Evolutionary conservation across 2,797 vertebrate species (phyloP).

Genomic region (Spheniscus humboldti): DNA sequence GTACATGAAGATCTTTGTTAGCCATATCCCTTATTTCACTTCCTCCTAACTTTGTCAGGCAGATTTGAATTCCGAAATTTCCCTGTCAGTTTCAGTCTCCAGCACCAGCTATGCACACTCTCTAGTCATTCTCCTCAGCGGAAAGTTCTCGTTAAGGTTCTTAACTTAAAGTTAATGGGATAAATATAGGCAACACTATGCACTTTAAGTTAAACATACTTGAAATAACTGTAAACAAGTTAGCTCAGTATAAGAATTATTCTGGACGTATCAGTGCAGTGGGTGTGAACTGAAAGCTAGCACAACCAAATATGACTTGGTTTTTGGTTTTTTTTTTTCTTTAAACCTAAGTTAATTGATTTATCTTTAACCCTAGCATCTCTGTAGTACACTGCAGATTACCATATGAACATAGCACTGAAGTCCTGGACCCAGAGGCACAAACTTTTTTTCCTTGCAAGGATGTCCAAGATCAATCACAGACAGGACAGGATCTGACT

Average conservation of each 20-base stretch:
- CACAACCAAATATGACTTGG: not conserved
- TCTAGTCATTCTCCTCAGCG: not conserved
- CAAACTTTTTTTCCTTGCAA: not conserved
- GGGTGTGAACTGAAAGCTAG: not conserved
- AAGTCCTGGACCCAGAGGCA: not conserved
- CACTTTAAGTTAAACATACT: not conserved
- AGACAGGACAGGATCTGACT: not conserved
- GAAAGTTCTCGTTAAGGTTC: not conserved
- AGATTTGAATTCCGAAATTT: not conserved
- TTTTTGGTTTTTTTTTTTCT: too few relatives aligned
- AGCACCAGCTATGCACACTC: not conserved
- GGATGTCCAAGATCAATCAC: not conserved
- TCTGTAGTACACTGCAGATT: not conserved
- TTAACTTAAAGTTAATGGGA: not conserved
- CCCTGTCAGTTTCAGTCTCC: not conserved
- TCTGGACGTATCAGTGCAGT: not conserved
- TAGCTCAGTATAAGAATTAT: not conserved
- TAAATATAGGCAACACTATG: not conserved
- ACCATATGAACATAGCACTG: not conserved
- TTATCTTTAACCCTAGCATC: not conserved
- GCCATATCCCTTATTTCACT: not conserved
- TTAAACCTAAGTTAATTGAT: not conserved
- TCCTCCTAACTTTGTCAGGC: not conserved
- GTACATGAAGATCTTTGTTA: not conserved
- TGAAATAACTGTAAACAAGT: not conserved